Percentiles rank a stretch among this genome's conserved stretches.
Conservation (phyloP, 2,113 vertebrate species). For the Dipodomys spectabilis region DNA sequence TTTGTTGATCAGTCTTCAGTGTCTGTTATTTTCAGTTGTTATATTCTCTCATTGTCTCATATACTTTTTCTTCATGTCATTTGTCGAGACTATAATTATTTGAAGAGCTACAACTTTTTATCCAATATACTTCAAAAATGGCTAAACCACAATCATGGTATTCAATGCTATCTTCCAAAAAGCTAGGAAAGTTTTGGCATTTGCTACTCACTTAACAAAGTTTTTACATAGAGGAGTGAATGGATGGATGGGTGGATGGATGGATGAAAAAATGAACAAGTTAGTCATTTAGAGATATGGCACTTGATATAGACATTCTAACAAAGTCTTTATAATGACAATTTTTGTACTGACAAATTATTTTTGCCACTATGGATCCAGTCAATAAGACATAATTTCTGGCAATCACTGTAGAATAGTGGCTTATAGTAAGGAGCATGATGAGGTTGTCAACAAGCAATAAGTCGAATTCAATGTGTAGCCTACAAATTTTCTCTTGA, state of each 20-base stretch:
- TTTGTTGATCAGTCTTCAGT: not conserved
- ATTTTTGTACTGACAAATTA: not conserved
- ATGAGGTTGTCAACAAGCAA: not conserved
- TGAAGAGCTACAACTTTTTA: slow-evolving; percentile 20
- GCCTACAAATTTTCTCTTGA: not conserved
- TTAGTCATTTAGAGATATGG: not conserved
- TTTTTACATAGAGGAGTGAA: not conserved
- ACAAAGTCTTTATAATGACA: not conserved
- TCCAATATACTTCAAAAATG: not conserved
- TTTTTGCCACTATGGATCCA: not conserved
- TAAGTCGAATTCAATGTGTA: not conserved
- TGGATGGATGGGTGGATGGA: not conserved
- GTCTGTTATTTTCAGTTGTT: not conserved
- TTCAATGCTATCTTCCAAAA: not conserved
- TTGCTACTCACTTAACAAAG: not conserved
- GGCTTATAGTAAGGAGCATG: not conserved
- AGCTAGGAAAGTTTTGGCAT: not conserved
- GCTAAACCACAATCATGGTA: not conserved
- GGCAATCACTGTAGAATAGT: not conserved
- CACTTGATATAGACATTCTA: not conserved
- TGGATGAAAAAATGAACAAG: too few species aligned
- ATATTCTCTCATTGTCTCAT: not conserved
- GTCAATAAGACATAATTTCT: not conserved
- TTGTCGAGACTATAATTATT: slow-evolving; percentile 5
- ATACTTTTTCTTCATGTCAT: not conserved